These are phyloP conservation scores for Tuberolachnus salignus DNA, from an alignment of 2,888 invertebrate genomes.

Conservation along the genomic window DNA sequence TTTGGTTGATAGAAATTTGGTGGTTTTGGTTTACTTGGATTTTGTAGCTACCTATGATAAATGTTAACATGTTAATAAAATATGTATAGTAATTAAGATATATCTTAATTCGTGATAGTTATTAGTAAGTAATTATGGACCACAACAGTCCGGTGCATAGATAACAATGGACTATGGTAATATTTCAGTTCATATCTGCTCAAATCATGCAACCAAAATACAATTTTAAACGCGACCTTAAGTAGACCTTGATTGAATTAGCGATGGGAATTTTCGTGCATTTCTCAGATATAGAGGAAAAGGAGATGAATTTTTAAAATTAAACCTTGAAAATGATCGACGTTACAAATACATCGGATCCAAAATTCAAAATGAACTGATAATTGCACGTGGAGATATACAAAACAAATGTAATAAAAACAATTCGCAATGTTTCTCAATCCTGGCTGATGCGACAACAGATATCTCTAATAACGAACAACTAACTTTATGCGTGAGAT, in stretches of 20 bases:
- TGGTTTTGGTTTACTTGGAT: too few species aligned
- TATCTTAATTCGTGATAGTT: too few species aligned
- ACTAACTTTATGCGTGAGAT: not conserved
- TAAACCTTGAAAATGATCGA: not conserved
- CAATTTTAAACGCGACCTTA: too few species aligned
- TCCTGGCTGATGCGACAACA: not conserved
- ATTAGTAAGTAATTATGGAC: too few species aligned
- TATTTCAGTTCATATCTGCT: too few species aligned
- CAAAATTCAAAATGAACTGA: not conserved
- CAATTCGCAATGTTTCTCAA: not conserved
- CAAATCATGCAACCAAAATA: too few species aligned
- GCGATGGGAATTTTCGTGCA: not conserved
- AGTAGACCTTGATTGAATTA: not conserved
- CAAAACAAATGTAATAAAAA: conserved; percentile 3
- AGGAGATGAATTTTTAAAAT: not conserved
- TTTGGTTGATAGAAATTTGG: too few species aligned
- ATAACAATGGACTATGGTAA: too few species aligned
- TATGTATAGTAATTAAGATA: too few species aligned
- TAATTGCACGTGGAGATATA: not conserved
- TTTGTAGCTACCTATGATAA: too few species aligned
- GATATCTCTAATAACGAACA: not conserved
- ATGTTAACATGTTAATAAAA: too few species aligned
- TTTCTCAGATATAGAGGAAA: not conserved
- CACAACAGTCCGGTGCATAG: too few species aligned
- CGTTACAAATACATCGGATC: not conserved